A percentile compares a stretch with the other conserved stretches of the same genome.
phyloP scores from a whole-genome alignment of 1,140 invertebrate genomes.

The Dreissena polymorpha region DNA sequence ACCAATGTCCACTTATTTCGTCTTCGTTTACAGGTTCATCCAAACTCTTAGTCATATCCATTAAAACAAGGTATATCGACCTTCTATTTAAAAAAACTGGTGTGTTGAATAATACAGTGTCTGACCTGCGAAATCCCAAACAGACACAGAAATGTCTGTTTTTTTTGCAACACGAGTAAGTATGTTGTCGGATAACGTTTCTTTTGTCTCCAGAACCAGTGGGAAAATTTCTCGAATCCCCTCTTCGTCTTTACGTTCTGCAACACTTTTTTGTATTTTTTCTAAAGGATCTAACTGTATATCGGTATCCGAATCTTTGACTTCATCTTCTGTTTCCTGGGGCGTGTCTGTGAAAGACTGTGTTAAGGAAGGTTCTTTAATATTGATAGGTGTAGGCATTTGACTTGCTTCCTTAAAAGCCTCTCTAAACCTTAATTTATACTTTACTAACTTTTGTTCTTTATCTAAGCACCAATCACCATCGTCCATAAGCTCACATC shows the following conservation, averaged over 20 bases:
- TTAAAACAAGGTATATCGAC: conserved; percentile 41
- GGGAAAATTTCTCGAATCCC: not conserved
- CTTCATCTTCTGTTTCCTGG: not conserved
- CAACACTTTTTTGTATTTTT: not conserved
- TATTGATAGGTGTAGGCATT: not conserved
- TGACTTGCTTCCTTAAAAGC: not conserved
- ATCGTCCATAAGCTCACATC: not conserved
- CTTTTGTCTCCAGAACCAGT: not conserved
- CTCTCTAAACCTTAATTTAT: not conserved
- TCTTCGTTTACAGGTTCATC: not conserved
- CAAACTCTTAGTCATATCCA: conserved; percentile 32
- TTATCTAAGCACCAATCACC: no score
- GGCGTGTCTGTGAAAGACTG: not conserved
- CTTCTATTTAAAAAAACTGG: conserved; percentile 36
- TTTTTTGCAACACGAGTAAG: not conserved
- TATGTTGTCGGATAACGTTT: not conserved
- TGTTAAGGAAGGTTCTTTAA: not conserved
- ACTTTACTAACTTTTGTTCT: not conserved
- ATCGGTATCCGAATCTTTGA: not conserved
- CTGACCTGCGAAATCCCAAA: no score
- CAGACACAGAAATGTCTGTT: not conserved
- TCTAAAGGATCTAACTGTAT: not conserved
- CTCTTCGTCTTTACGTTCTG: not conserved
- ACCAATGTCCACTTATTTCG: conserved; percentile 1
- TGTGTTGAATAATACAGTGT: conserved; percentile 43